Conservation (phyloP, 2,797 vertebrate genomes). For the Loriculus beryllinus region DNA sequence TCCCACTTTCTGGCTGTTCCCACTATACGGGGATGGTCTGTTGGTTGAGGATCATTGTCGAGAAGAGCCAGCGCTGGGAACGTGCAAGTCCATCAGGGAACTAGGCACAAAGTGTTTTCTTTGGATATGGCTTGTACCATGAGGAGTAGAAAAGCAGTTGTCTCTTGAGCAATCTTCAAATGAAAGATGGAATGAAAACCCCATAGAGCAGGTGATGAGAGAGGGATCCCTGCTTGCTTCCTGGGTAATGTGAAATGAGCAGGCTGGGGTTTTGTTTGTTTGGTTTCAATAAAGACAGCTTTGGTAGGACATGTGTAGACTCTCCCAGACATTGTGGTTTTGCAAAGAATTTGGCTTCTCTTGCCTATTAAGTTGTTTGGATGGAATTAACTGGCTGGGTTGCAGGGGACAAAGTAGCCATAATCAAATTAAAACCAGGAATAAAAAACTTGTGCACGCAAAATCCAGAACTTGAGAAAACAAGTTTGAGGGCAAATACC, state of each 20-base stretch:
- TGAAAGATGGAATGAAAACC: not conserved
- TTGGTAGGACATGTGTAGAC: not conserved
- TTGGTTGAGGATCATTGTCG: not conserved
- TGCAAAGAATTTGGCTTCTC: slow-evolving; percentile 39
- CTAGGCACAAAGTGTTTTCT: not conserved
- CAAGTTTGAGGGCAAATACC: not conserved
- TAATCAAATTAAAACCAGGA: slow-evolving; percentile 35
- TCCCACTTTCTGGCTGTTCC: not conserved
- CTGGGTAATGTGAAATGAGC: not conserved
- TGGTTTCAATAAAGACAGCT: not conserved
- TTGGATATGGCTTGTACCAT: not conserved
- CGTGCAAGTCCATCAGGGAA: not conserved
- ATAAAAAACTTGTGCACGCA: not conserved
- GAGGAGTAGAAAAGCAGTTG: not conserved
- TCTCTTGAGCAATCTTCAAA: not conserved
- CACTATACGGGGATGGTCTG: not conserved
- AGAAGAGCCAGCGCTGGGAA: not conserved
- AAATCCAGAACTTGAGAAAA: not conserved
- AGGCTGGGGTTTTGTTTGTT: not conserved
- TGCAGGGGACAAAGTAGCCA: not conserved
- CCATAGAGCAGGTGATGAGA: not conserved
- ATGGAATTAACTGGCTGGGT: slow-evolving; percentile 6
- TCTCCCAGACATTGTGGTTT: slow-evolving; percentile 17
- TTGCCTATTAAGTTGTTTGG: not conserved
- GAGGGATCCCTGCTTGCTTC: not conserved